Base-by-base conservation (phyloP, 1,140 invertebrate genomes). In the Bombus fervidus region DNA sequence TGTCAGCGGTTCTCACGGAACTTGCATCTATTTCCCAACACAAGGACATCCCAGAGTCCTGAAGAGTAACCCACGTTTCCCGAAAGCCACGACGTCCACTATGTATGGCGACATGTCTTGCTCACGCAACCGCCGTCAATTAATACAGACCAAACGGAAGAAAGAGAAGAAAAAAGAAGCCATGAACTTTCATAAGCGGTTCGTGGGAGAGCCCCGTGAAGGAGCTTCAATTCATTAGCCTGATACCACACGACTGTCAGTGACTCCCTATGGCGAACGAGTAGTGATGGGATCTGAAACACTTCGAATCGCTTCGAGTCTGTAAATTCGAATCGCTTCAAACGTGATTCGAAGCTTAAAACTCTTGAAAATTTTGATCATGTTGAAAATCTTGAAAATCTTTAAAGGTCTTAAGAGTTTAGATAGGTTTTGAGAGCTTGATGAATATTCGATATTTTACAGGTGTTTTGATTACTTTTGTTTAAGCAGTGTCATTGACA, bases 191-290 rank as follows among this genome's bases (percentile, higher is more conserved):
- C 47, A 43, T 66, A 69, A 83, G 47, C 34, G 82, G 43, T 66
- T 78, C 74, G 82, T 83, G 82, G 74, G 82, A 83, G 74, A 57
- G 64, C 37, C 6, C 28, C n/a, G 66, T 41, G 28, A 25, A 75
- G 25, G n/a, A 68, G 59, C 41, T 64, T 39, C n/a, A 39, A 47
- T 71, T 83, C 81, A 64, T 83, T 76, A 39, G 82, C 66, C 37
- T 39, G 85, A 90, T 92, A 89, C 90, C 92, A 92, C 91, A 91
- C 91, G 92, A 92, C 92, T 91, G 90, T 85, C 86, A 85, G 85
- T 66, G n/a, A 9, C 86, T 85, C 86, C 87, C 83, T 83, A 86
- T 85, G 87, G 87, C 86, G 66, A 68, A 85, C 1, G 5, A 53
- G 18, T 53, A 53, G 47, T 8, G 47, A 53, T 22, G 18, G 47